Conservation (phyloP, 2,797 vertebrate species). For the Lithobates pipiens region DNA sequence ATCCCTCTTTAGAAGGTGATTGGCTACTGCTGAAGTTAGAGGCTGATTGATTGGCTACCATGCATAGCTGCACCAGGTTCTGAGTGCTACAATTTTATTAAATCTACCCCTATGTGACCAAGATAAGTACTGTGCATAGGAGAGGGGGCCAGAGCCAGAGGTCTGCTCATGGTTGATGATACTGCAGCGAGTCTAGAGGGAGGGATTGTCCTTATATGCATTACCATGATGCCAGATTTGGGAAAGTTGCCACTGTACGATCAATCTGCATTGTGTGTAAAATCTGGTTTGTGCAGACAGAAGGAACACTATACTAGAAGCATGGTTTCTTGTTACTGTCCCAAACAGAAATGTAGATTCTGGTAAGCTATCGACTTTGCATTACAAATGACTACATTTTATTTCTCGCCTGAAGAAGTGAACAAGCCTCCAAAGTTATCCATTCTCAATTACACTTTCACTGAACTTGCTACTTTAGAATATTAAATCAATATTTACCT, state of each 20-base stretch:
- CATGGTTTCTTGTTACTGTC: background rate
- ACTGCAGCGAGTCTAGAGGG: no score
- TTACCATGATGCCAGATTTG: no score
- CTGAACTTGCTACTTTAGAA: background rate
- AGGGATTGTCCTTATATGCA: no score
- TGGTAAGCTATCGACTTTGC: background rate
- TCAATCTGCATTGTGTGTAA: background rate
- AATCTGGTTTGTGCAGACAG: background rate
- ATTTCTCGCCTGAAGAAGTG: background rate
- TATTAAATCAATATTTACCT: background rate
- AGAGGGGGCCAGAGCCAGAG: no score
- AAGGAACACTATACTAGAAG: background rate
- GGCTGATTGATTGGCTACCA: no score
- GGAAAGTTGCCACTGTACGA: background rate
- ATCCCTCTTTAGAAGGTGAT: no score
- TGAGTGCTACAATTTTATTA: no score
- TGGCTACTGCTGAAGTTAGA: no score
- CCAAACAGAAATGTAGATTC: background rate
- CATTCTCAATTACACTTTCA: background rate
- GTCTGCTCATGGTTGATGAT: no score
- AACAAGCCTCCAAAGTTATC: background rate
- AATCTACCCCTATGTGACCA: no score
- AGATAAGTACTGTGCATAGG: no score
- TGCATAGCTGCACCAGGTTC: no score
- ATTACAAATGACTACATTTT: background rate